Conservation (phyloP, 2,888 invertebrate species). For the Gonocerus acuteangulatus region DNA sequence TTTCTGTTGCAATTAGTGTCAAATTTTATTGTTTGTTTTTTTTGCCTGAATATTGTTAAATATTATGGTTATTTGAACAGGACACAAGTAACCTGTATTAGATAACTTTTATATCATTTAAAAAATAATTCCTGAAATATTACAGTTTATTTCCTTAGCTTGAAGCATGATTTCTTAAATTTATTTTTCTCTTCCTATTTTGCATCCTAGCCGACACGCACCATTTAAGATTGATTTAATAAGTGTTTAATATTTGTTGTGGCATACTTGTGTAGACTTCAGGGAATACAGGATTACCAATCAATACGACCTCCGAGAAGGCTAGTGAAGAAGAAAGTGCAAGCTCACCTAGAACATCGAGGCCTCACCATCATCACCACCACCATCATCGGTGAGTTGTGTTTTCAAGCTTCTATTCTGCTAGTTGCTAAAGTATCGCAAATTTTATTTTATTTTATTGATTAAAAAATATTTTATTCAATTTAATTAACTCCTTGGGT, state of each 20-base stretch:
- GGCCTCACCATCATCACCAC: constrained; percentile 45
- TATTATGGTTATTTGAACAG: not conserved
- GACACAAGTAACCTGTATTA: not conserved
- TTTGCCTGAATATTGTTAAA: too few relatives aligned
- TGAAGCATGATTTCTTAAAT: too few relatives aligned
- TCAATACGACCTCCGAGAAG: constrained; percentile 22
- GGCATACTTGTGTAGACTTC: not conserved
- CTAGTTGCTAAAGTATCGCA: too few relatives aligned
- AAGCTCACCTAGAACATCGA: constrained; percentile 43
- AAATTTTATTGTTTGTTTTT: too few relatives aligned
- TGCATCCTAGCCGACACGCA: not conserved
- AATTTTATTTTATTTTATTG: too few relatives aligned
- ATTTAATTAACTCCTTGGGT: too few relatives aligned
- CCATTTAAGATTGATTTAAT: not conserved
- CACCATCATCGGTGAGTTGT: constrained; percentile 42
- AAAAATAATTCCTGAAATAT: too few relatives aligned
- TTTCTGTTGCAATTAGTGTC: too few relatives aligned
- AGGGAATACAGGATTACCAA: constrained; percentile 2
- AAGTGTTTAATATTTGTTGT: not conserved
- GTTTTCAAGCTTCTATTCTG: too few relatives aligned
- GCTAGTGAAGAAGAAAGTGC: constrained; percentile 33
- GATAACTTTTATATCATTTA: not conserved
- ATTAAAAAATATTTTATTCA: too few relatives aligned
- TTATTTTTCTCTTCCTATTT: too few relatives aligned
- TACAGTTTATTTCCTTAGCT: too few relatives aligned